Conservation (phyloP, 2,797 vertebrate species). For the Cygnus olor region DNA sequence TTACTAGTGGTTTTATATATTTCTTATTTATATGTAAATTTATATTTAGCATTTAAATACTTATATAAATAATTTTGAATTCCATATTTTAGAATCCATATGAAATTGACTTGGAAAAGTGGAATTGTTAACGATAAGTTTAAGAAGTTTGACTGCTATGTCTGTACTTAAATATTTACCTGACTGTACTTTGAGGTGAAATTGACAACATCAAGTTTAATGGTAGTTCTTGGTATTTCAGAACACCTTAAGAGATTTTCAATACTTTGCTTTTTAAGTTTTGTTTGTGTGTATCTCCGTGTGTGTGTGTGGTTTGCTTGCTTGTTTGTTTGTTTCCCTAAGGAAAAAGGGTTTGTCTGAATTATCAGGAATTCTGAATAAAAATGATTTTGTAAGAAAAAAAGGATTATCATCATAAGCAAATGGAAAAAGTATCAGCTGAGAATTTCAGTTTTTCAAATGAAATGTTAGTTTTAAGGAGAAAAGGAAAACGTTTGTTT, state of each 20-base stretch:
- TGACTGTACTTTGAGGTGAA: background rate
- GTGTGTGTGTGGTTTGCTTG: too few species aligned
- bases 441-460: background rate
- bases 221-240: background rate
- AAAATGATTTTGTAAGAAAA: background rate
- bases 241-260: background rate
- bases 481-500: background rate
- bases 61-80: background rate
- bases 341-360: background rate
- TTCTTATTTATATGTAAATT: background rate
- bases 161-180: background rate
- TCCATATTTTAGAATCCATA: background rate
- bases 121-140: background rate
- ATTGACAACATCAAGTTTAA: background rate
- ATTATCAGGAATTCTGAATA: background rate
- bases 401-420: background rate
- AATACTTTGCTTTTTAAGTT: background rate
- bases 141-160: background rate
- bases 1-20: background rate
- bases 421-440: background rate
- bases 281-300: too few species aligned
- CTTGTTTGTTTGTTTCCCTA: background rate
- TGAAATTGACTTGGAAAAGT: background rate
- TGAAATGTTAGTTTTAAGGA: background rate
- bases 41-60: background rate